Base-by-base conservation (phyloP, 1,140 invertebrate species). In the Drosophila rhopaloa region DNA sequence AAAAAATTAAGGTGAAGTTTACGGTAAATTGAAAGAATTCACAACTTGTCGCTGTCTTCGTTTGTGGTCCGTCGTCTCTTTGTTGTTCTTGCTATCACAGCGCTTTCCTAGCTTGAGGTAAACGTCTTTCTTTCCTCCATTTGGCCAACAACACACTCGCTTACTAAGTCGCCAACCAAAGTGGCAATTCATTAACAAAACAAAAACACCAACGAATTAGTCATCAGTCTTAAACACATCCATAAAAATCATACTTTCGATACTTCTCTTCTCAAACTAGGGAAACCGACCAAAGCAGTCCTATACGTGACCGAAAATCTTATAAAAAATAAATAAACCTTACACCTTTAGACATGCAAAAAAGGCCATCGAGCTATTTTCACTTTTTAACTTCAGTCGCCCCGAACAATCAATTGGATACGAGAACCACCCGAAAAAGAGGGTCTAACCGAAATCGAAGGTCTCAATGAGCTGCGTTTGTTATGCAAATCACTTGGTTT, bases 1-100 rank as follows among this genome's bases (percentile, higher is more conserved):
- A 61, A 56, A 74, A 85, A 88, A 90, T 91, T 91, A 91, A 91
- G 90, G 88, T 91, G 90, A 91, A 90, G 90, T 90, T 91, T 91
- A 91, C 90, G 90, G 90, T 91, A 91, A 91, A 91, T 90, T 91
- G 74, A 91, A 86, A 86, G 83, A 84, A 89, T 85, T 78, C 80
- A 90, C 77, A 90, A 81, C 70, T 79, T 81, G 77, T 72, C 70
- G 74, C 46, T 72, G 60, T 68, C 81, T 56, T 60, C 48, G 51
- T 71, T 60, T 54, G 62, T 55, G 54, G 51, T 76, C 48, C 51
- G 48, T 37, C 44, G 14, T 65, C 60, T 57, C 53, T 55, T 65
- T 58, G 48, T 46, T 53, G 55, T 43, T 46, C 35, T 70, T 51
- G 48, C 27, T 51, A 51, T 51, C 48, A 50, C 4, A 51, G n/a